These are phyloP conservation scores for Diabrotica virgifera DNA, from an alignment of 1,140 invertebrate genomes.

Conservation along the genomic window DNA sequence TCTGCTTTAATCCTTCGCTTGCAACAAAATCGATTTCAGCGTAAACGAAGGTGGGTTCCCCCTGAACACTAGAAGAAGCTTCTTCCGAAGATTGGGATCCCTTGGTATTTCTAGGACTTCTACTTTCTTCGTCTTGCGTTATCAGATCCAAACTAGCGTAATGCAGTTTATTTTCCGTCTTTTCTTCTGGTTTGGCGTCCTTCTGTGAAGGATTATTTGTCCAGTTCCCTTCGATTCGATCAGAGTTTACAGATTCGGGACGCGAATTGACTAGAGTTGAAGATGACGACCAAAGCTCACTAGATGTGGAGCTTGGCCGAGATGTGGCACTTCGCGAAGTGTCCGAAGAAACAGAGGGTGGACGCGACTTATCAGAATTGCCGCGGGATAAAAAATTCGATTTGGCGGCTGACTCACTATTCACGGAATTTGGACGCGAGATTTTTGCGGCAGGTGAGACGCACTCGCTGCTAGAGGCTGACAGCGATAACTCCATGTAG, in stretches of 20 bases:
- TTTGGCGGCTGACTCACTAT: conserved; percentile 37
- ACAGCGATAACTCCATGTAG: conserved; percentile 5
- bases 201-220: conserved; percentile 45
- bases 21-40: conserved; percentile 72
- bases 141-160: conserved; percentile 68
- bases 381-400: conserved; percentile 18
- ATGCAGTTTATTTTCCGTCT: conserved; percentile 51
- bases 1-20: conserved; percentile 54
- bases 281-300: conserved; percentile 44
- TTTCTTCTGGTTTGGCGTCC: conserved; percentile 42
- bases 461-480: conserved; percentile 33
- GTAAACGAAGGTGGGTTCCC: conserved; percentile 57
- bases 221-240: conserved; percentile 34
- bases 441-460: conserved; percentile 42
- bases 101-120: neutral
- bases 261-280: conserved; percentile 46
- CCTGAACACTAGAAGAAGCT: too few species aligned
- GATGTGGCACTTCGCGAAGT: conserved; percentile 23
- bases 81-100: neutral
- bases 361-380: conserved; percentile 33
- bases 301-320: conserved; percentile 44
- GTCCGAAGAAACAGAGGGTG: conserved; percentile 46
- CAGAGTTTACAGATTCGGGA: conserved; percentile 50
- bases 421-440: conserved; percentile 43
- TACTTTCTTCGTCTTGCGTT: conserved; percentile 20